Conservation (phyloP, 2,888 invertebrate genomes). For the Sepiola atlantica region DNA sequence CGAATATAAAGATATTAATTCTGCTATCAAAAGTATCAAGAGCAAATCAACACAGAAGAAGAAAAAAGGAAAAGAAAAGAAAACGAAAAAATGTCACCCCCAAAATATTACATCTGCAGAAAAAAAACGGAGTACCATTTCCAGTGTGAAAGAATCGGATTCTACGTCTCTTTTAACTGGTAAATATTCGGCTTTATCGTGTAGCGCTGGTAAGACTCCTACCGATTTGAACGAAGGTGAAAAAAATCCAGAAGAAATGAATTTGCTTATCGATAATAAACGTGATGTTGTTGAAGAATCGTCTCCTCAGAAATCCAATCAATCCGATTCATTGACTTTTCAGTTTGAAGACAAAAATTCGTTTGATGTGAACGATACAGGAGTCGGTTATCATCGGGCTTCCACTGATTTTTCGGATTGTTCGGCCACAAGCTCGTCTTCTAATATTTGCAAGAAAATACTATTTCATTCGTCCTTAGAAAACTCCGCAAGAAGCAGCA, state of each 20-base stretch:
- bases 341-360: neutral
- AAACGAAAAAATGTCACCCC: neutral
- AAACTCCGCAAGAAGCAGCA: neutral
- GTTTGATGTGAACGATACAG: neutral
- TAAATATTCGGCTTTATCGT: neutral
- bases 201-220: neutral
- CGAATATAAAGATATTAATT: conserved; percentile 55
- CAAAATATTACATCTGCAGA: neutral
- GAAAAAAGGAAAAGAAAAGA: neutral
- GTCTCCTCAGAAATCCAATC: neutral
- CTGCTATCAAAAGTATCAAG: conserved; percentile 54
- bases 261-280: neutral
- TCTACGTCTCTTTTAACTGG: neutral
- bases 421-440: neutral
- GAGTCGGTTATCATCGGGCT: neutral
- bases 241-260: neutral
- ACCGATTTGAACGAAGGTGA: neutral
- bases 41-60: neutral
- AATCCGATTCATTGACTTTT: neutral
- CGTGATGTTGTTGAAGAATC: neutral
- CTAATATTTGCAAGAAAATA: conserved; percentile 15
- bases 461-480: neutral
- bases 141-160: neutral
- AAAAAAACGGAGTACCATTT: neutral
- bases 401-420: neutral